Base-by-base conservation (phyloP, 2,888 invertebrate genomes). In the Leucophenga maculata region DNA sequence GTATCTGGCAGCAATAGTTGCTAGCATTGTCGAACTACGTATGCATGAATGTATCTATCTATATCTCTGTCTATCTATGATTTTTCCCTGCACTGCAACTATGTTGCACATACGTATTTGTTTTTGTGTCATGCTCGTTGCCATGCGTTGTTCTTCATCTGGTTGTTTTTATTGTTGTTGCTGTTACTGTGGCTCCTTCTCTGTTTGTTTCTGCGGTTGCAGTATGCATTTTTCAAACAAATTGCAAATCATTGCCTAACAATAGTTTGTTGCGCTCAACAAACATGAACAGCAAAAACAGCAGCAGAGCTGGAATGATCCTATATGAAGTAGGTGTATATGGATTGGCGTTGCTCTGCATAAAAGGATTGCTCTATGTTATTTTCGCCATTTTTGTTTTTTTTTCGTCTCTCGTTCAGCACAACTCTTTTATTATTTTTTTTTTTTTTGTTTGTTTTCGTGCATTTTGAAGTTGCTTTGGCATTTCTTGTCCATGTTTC, bases 221-320 rank as follows among this genome's bases (percentile, higher is more conserved):
- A 81, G 46, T 77, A 79, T 82, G 82, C 84, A 84, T 82, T 82
- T 82, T 83, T 82, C 84, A 82, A 84, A 78, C 84, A 83, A 82
- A 82, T 82, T 82, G 82, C 82, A 82, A 82, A 82, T 82, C 84
- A 82, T 82, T 82, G 84, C 83, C 82, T 77, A 84, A 83, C 82
- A 84, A 83, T 81, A 82, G 83, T 75, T 76, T 71, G n/a, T 8
- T 60, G 16, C 44, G 65, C 64, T 54, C 44, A 39, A 32, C 55
- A 69, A 64, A 67, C 32, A 65, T 6, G 18, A 44, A 18, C 39
- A 39, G 44, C 55, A 44, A 18, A 13, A 81, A 76, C 70, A 69
- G 73, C 72, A 76, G 69, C 73, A 26, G n/a, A n/a, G 14, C 20
- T 65, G 67, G n/a, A n/a, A 50, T 50, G 50, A 11, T n/a, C 6